Percentiles rank a stretch among this genome's conserved stretches.
Conservation (phyloP, 2,888 invertebrate genomes). For the Lasioglossum morio region DNA sequence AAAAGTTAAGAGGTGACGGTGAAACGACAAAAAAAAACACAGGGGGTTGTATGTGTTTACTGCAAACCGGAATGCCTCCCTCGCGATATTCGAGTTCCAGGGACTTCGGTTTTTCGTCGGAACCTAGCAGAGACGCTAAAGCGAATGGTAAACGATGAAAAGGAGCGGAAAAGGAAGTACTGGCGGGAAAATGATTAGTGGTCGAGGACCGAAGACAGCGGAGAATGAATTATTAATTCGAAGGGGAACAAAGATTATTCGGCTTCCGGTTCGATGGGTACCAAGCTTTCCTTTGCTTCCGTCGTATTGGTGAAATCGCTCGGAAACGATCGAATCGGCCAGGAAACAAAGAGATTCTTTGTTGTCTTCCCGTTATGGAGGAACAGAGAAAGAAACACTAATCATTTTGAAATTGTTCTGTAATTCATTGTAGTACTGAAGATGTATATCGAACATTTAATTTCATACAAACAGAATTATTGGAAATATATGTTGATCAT, state of each 20-base stretch:
- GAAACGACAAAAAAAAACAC: constrained; percentile 11
- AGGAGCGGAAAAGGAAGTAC: constrained; percentile 5
- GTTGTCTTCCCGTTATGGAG: no score
- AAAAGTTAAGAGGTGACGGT: constrained; percentile 9
- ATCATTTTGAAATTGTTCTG: neutral
- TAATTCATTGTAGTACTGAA: no score
- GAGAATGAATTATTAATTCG: constrained; percentile 53
- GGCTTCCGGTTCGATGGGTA: constrained; percentile 15
- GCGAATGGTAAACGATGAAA: neutral
- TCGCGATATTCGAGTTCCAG: neutral
- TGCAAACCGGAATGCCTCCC: neutral
- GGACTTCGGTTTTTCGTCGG: neutral
- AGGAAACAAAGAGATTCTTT: neutral
- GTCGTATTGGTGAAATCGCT: constrained; percentile 5
- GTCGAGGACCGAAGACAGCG: constrained; percentile 23
- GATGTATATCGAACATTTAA: no score
- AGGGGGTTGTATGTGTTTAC: neutral
- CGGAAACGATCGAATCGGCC: neutral
- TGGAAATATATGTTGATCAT: no score
- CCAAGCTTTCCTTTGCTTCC: constrained; percentile 26
- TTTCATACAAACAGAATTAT: no score
- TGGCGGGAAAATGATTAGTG: constrained; percentile 37
- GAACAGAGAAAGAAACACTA: neutral
- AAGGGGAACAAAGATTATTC: constrained; percentile 39
- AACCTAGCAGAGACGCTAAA: neutral